Evolutionary conservation across 2,888 invertebrate species (phyloP).

Genomic region (Vanessa cardui): DNA sequence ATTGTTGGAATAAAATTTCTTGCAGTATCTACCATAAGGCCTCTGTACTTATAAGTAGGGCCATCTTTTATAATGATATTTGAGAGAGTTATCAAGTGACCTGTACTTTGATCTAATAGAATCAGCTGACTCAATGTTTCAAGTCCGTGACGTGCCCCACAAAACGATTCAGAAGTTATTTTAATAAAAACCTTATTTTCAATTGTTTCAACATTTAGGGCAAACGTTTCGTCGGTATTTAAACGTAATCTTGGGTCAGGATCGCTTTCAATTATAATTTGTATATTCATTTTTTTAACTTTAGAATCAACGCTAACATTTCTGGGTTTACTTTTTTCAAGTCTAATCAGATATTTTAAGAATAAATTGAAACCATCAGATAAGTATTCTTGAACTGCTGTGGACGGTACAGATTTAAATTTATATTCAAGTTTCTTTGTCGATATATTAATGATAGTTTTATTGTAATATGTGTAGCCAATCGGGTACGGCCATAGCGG

Average conservation of each 20-base stretch:
- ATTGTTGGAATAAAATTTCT: slow-evolving; percentile 91
- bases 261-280: slow-evolving; percentile 79
- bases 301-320: slow-evolving; percentile 44
- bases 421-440: slow-evolving; percentile 80
- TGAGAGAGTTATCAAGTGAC: slow-evolving; percentile 84
- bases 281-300: slow-evolving; percentile 61
- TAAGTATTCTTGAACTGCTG: slow-evolving; percentile 54
- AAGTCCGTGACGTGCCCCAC: slow-evolving; percentile 88
- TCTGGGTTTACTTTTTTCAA: slow-evolving; percentile 61
- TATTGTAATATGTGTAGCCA: slow-evolving; percentile 84
- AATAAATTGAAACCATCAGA: slow-evolving; percentile 78
- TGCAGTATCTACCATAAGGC: slow-evolving; percentile 94
- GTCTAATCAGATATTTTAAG: slow-evolving; percentile 68
- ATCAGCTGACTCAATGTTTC: slow-evolving; percentile 89
- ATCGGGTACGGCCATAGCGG: slow-evolving; percentile 91
- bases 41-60: slow-evolving; percentile 90
- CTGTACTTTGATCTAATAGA: slow-evolving; percentile 86
- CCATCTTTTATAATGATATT: slow-evolving; percentile 86
- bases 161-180: slow-evolving; percentile 82
- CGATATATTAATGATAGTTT: slow-evolving; percentile 81
- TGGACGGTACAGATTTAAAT: slow-evolving; percentile 63
- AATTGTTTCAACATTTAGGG: slow-evolving; percentile 78
- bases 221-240: slow-evolving; percentile 88
- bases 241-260: slow-evolving; percentile 82
- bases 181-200: slow-evolving; percentile 74